Evolutionary conservation across 2,888 invertebrate genomes (phyloP), one percentile per base, ranked within the genome.

Genomic region (Callosobruchus maculatus): DNA sequence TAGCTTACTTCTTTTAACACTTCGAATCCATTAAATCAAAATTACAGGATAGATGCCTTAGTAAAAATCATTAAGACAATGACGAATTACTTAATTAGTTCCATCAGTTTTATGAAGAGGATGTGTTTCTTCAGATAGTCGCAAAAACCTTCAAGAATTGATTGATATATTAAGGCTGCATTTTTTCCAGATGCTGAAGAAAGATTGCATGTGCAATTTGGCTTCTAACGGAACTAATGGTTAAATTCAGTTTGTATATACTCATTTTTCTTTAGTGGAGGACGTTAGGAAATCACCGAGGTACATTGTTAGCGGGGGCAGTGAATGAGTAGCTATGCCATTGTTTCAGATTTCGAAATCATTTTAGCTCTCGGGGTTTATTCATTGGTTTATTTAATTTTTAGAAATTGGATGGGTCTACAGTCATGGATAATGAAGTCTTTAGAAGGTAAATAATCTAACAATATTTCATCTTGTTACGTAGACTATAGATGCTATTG

Each of bases 101-200:
- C 30, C 30, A 67, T 22, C 30, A 22, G 73, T 21, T 70, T 68
- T 72, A 67, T 20, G 20, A 21, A 67, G 30, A 70, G 70, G 30
- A 26, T 26, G 21, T 70, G 70, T 30, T 21, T 49, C 49, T 49
- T 49, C 49, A 49, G 49, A 49, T 13, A 49, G 49, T 49, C 7
- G 49, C 18, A 49, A 49, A 18, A 70, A 70, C 21, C 20, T 22
- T 70, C 9, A 5, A 30, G 20, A 22, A 22, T 22, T 71, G 74
- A 72, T 69, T 74, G 72, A 74, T 74, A 71, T 74, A 74, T 74
- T 71, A 67, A 71, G 74, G 74, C 49, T 67, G 74, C 74, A 74
- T 67, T 74, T 70, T 74, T 72, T 74, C n/a, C n/a, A n/a, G n/a
- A n/a, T n/a, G n/a, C 72, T 69, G 9, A 70, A 74, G 70, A 72